Evolutionary conservation across 2,113 vertebrate genomes (phyloP), one percentile per base, ranked within the genome.

Genomic region (Phoxinus phoxinus): DNA sequence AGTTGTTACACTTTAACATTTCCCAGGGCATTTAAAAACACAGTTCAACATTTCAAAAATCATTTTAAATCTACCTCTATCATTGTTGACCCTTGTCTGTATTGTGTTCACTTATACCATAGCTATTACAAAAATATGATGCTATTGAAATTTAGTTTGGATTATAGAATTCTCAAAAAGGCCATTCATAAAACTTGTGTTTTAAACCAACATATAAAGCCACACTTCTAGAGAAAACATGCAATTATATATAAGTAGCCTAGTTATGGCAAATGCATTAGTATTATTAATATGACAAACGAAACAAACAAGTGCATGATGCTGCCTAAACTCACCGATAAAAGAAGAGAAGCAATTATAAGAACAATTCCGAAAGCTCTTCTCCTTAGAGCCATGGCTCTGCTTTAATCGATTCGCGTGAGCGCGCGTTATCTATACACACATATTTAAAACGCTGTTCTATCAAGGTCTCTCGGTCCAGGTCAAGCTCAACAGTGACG

Each of bases 271-370:
- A 79, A 79, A 10, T 4, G 65, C 63, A 85, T 41, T 37, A 10
- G 67, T 2, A 2, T 37, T 69, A 41, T n/a, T 4, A n/a, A n/a
- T n/a, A 48, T 10, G 13, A 63, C 23, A 86, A n/a, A 25, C 13
- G 23, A 72, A 59, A 56, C n/a, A 61, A 17, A 72, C 25, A 25
- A 46, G 12, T 9, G 30, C 5, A 21, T 30, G 30, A 25, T 41
- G 4, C 72, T 12, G 17, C 1, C 21, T 61, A 32, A 23, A 53
- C 92, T 84, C 86, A 94, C 93, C 92, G 87, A 90, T 15, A 92
- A 84, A 61, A 93, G 73, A 17, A 92, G 91, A 71, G 84, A 89
- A 2, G 44, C 23, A 21, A 91, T 30, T 27, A 81, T 88, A 1
- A 93, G 84, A 0, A n/a, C 3, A 9, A 76, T 83, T 81, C 85